A percentile compares a stretch with the other conserved stretches of the same genome.
These are phyloP conservation scores for Cepaea nemoralis DNA, from an alignment of 1,140 invertebrate species.

Conservation along the genomic window DNA sequence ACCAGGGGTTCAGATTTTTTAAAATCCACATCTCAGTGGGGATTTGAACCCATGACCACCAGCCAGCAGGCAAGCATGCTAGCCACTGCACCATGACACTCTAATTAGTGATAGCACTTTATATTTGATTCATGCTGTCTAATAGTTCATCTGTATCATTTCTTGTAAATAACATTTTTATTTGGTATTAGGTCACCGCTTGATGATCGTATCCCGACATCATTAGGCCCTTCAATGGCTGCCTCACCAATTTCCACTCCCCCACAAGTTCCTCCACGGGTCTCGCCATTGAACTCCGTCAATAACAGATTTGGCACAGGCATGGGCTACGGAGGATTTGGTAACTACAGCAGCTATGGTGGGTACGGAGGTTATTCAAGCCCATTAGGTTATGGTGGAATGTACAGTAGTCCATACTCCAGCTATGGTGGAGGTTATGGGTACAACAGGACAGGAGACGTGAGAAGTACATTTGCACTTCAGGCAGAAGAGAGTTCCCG, in stretches of 20 bases:
- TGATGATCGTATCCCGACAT: background rate
- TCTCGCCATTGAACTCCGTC: slow-evolving; percentile 28
- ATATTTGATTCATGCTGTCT: too few species aligned
- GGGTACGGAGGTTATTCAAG: slow-evolving; percentile 49
- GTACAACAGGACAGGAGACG: slow-evolving; percentile 65
- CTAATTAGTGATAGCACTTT: too few species aligned
- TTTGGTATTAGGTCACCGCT: background rate
- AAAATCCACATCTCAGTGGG: too few species aligned
- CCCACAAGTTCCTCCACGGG: slow-evolving; percentile 59
- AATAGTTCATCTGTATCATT: background rate
- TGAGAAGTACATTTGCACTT: slow-evolving; percentile 78
- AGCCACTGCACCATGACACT: too few species aligned
- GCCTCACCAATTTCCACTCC: slow-evolving; percentile 38
- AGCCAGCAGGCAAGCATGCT: too few species aligned
- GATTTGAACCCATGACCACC: too few species aligned
- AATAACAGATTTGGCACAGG: slow-evolving; percentile 31
- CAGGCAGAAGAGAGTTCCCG: slow-evolving; percentile 91
- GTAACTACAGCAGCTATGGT: slow-evolving; percentile 39
- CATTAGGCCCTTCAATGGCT: slow-evolving; percentile 4
- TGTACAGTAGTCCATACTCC: slow-evolving; percentile 51
- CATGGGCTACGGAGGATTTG: slow-evolving; percentile 31
- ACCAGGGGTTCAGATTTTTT: too few species aligned
- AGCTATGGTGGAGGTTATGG: slow-evolving; percentile 46
- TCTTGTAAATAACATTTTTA: background rate
- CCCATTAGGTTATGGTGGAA: slow-evolving; percentile 56